These are phyloP conservation scores for Gallinago media DNA, from an alignment of 2,113 vertebrate species.

Conservation along the genomic window DNA sequence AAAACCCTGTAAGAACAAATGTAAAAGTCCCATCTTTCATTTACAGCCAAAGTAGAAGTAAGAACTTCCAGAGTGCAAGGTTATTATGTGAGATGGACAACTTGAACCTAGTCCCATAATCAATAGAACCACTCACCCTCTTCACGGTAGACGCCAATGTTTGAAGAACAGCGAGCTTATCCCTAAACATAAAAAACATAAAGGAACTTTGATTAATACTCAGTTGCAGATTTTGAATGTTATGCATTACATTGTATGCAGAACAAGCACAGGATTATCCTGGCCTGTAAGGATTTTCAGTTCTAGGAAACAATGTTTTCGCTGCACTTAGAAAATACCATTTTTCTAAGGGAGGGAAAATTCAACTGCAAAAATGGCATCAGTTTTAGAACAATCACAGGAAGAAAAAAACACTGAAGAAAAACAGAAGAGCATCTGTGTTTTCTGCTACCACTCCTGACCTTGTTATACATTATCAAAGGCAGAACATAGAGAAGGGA, in stretches of 20 bases:
- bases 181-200: constrained; percentile 78
- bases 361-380: not conserved
- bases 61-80: not conserved
- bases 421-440: not conserved
- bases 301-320: not conserved
- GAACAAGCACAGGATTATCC: not conserved
- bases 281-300: not conserved
- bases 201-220: not conserved
- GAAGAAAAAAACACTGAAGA: not conserved
- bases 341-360: not conserved
- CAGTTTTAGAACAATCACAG: not conserved
- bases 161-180: constrained; percentile 87
- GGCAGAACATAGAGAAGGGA: accelerated
- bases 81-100: not conserved
- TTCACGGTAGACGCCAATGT: constrained; percentile 87
- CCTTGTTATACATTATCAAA: not conserved
- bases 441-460: not conserved
- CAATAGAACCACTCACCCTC: constrained; percentile 79
- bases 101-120: accelerated
- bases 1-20: accelerated
- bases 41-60: not conserved
- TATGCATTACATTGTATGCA: accelerated
- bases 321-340: not conserved
- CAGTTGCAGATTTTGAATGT: not conserved
- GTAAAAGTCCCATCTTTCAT: not conserved